phyloP scores from a whole-genome alignment of 2,113 vertebrate genomes.

The Psittacus erithacus region DNA sequence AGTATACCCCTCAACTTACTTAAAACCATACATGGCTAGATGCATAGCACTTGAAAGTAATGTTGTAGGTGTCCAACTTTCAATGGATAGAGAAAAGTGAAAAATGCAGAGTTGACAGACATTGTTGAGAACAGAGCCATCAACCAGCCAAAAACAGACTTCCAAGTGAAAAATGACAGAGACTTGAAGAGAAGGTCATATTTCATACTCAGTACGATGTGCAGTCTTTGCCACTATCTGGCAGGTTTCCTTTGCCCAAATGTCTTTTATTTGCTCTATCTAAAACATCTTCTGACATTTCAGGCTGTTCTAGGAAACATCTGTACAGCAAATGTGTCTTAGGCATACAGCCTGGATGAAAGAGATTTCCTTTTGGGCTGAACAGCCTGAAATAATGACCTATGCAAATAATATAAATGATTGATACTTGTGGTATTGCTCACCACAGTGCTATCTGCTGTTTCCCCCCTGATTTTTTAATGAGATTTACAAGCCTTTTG shows the following conservation, averaged over 20 bases:
- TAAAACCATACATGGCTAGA: neutral
- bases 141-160: neutral
- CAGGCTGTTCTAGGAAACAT: slow-evolving; percentile 66
- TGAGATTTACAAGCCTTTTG: slow-evolving; percentile 17
- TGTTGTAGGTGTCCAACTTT: neutral
- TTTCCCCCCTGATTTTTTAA: slow-evolving; percentile 17
- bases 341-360: slow-evolving; percentile 49
- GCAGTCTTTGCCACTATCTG: neutral
- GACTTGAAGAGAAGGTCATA: neutral
- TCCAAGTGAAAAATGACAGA: neutral
- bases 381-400: slow-evolving; percentile 52
- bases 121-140: neutral
- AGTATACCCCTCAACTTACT: neutral
- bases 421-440: slow-evolving; percentile 47
- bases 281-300: slow-evolving; percentile 55
- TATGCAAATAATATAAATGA: slow-evolving; percentile 61
- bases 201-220: neutral
- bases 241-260: slow-evolving; percentile 7
- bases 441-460: slow-evolving; percentile 36
- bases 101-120: neutral
- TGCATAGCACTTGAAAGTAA: neutral
- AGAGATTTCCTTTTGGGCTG: slow-evolving; percentile 63
- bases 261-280: slow-evolving; percentile 33
- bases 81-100: neutral
- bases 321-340: slow-evolving; percentile 73